Base-by-base conservation (phyloP, 2,113 vertebrate genomes). In the Xenopus laevis region DNA sequence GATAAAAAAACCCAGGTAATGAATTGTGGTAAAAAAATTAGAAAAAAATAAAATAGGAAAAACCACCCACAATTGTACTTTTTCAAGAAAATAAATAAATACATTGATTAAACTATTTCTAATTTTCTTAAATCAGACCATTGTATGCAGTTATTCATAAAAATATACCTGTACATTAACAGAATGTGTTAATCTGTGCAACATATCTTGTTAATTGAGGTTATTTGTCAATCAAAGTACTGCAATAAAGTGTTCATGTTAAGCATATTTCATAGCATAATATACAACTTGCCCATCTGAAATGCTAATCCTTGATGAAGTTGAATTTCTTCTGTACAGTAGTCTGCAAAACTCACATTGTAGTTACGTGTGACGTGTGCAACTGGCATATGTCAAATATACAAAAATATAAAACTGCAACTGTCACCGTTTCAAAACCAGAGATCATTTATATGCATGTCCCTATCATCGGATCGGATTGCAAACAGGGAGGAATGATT, bases 401-500 rank as follows among this genome's bases (percentile, higher is more conserved):
- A 30, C 1, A 46, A 45, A 12, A 65, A 45, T 45, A 40, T 20
- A 65, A 60, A 18, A 10, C 58, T 27, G 13, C 20, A 60, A 65
- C 2, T 65, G 33, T 45, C 13, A 65, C 15, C 1, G 63, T 45
- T 65, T 45, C 4, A 45, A n/a, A 46, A 20, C 16, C 18, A 17
- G 18, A 17, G 6, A 50, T 72, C 27, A 57, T 55, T 45, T 46
- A 20, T n/a, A 65, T 50, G 21, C 27, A 17, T 11, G 12, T 20
- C 18, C 52, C 46, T 18, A 50, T 13, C 46, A 30, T 20, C 61
- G n/a, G 33, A 65, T 50, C 27, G 7, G 20, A 16, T 72, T 57
- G 44, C 64, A 65, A 27, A 27, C 6, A 52, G 9, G 66, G 65
- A 59, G 40, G 23, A 64, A 64, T 46, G 55, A 72, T 58, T 67